Conservation (phyloP, 1,140 invertebrate genomes). For the Meloidogyne exigua region DNA sequence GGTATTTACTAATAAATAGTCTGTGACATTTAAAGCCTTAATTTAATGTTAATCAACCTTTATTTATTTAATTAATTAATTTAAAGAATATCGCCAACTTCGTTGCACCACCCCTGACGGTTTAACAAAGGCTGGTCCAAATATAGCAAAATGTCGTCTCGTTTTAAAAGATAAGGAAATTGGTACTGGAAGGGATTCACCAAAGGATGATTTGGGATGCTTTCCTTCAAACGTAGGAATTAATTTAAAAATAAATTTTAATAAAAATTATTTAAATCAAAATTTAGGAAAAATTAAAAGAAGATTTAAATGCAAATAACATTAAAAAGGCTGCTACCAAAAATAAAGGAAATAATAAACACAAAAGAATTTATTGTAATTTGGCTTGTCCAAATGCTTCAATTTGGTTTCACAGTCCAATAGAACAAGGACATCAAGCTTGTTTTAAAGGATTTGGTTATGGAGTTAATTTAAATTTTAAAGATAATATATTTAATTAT, state of each 20-base stretch:
- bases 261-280: too few relatives aligned
- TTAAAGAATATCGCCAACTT: constrained; percentile 52
- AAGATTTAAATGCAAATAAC: neutral
- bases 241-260: neutral
- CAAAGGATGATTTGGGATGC: constrained; percentile 52
- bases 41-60: too few relatives aligned
- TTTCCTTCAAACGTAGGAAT: constrained; percentile 13
- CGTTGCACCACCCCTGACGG: constrained; percentile 56
- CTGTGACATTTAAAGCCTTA: too few relatives aligned
- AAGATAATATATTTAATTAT: neutral
- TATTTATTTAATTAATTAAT: neutral
- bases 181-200: constrained; percentile 46
- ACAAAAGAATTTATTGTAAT: constrained; percentile 62
- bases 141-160: constrained; percentile 47
- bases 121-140: constrained; percentile 45
- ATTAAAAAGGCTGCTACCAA: neutral
- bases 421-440: constrained; percentile 56
- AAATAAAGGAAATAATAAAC: constrained; percentile 51
- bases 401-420: constrained; percentile 61
- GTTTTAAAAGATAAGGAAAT: constrained; percentile 50
- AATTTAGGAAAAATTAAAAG: neutral
- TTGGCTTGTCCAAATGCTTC: constrained; percentile 61
- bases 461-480: neutral
- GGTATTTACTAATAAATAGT: too few relatives aligned
- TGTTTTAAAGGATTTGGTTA: constrained; percentile 63